Percentiles rank a stretch among this genome's conserved stretches.
Evolutionary conservation across 2,888 invertebrate genomes (phyloP).

Genomic region (Sinopyrophorus schimmeli): DNA sequence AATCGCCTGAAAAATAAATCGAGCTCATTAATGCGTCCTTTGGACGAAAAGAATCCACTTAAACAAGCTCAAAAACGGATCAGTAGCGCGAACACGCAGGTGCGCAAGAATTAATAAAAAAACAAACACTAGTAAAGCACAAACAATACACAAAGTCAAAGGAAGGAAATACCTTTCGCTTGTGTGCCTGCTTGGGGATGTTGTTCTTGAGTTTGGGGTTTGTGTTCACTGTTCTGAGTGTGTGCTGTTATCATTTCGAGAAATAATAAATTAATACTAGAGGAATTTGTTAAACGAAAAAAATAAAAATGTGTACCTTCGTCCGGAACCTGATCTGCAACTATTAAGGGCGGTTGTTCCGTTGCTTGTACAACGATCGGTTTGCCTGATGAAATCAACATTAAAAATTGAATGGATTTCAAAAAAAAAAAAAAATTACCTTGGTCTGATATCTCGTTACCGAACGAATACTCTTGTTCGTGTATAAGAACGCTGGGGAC

Average conservation of each 20-base stretch:
- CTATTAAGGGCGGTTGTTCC: neutral
- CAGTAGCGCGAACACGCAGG: no score
- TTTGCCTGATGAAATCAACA: constrained; percentile 5
- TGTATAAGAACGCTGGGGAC: constrained; percentile 9
- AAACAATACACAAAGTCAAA: neutral
- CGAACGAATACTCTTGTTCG: constrained; percentile 8
- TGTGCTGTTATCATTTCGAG: constrained; percentile 15
- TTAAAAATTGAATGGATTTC: neutral
- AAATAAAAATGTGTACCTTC: constrained; percentile 10
- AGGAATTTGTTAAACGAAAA: neutral
- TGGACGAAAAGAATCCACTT: neutral
- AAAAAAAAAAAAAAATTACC: constrained; percentile 12
- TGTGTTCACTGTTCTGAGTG: constrained; percentile 37
- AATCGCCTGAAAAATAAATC: constrained; percentile 16
- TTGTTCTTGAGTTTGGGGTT: constrained; percentile 38
- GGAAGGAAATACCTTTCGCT: constrained; percentile 36
- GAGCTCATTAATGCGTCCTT: neutral
- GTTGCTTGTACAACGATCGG: neutral
- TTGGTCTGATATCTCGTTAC: constrained; percentile 15
- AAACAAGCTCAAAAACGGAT: no score
- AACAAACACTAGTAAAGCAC: no score
- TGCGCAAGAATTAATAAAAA: no score
- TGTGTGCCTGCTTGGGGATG: constrained; percentile 42
- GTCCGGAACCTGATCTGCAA: neutral
- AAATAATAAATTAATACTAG: constrained; percentile 7